Evolutionary conservation across 2,888 invertebrate species (phyloP).

Genomic region (Drosophila pseudotalamancana): DNA sequence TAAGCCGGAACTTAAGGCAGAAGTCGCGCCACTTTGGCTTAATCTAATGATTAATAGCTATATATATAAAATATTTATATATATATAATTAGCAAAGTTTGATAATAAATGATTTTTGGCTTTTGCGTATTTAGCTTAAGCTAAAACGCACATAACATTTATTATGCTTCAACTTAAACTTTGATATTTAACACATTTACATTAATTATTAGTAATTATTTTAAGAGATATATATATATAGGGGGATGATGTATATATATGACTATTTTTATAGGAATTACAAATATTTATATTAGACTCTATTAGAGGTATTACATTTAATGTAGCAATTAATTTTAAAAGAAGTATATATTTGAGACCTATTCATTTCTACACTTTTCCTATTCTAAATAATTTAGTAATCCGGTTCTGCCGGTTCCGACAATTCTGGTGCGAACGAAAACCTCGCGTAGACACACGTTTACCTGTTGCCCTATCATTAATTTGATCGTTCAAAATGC

Average conservation of each 20-base stretch:
- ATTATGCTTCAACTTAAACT: neutral
- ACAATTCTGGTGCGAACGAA: neutral
- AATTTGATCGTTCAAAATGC: slow-evolving; percentile 17
- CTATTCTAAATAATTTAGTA: neutral
- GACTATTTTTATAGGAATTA: neutral
- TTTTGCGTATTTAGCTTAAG: neutral
- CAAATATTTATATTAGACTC: neutral
- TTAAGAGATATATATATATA: neutral
- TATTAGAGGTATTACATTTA: neutral
- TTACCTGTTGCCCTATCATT: neutral
- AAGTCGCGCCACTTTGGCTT: too few species aligned
- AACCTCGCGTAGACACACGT: neutral
- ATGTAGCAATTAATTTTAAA: neutral
- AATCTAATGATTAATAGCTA: neutral
- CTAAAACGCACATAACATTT: neutral
- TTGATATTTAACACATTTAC: neutral
- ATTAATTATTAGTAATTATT: slow-evolving; percentile 11
- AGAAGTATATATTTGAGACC: neutral
- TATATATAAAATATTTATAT: neutral
- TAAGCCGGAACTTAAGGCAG: too few species aligned
- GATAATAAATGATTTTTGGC: neutral
- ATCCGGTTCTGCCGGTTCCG: neutral
- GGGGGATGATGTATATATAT: neutral
- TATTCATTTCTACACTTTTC: neutral
- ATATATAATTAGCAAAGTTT: neutral